These are phyloP conservation scores for Falco biarmicus DNA, from an alignment of 2,797 vertebrate genomes.

Conservation along the genomic window DNA sequence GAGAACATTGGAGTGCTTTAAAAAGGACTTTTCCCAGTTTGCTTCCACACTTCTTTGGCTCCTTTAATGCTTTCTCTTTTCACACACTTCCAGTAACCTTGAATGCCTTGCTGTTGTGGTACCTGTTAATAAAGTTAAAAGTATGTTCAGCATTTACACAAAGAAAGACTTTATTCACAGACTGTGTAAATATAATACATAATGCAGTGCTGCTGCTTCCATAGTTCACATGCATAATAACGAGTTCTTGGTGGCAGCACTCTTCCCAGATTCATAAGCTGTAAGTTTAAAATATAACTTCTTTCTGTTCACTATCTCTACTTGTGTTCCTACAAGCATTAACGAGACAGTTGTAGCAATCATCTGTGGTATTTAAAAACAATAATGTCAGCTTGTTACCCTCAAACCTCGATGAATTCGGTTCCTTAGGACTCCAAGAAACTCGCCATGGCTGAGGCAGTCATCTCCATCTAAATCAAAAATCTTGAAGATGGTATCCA, in stretches of 20 bases:
- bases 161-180: background rate
- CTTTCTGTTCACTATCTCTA: background rate
- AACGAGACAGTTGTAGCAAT: background rate
- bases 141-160: slow-evolving; percentile 1
- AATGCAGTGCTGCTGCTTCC: background rate
- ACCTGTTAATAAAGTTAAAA: slow-evolving; percentile 79
- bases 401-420: slow-evolving; percentile 91
- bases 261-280: background rate
- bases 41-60: slow-evolving; percentile 88
- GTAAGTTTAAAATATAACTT: background rate
- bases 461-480: slow-evolving; percentile 96
- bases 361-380: background rate
- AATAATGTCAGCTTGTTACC: slow-evolving; percentile 76
- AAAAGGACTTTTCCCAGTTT: slow-evolving; percentile 82
- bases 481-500: slow-evolving; percentile 96
- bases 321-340: background rate
- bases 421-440: slow-evolving; percentile 91
- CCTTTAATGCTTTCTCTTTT: slow-evolving; percentile 93
- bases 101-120: slow-evolving; percentile 84
- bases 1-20: slow-evolving; percentile 62
- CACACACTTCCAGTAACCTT: slow-evolving; percentile 96
- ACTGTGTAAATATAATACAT: background rate
- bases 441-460: slow-evolving; percentile 93
- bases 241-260: background rate
- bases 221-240: background rate